Evolutionary conservation across 2,888 invertebrate species (phyloP), one percentile per base, ranked within the genome.

Genomic region (Yponomeuta plumbellus): DNA sequence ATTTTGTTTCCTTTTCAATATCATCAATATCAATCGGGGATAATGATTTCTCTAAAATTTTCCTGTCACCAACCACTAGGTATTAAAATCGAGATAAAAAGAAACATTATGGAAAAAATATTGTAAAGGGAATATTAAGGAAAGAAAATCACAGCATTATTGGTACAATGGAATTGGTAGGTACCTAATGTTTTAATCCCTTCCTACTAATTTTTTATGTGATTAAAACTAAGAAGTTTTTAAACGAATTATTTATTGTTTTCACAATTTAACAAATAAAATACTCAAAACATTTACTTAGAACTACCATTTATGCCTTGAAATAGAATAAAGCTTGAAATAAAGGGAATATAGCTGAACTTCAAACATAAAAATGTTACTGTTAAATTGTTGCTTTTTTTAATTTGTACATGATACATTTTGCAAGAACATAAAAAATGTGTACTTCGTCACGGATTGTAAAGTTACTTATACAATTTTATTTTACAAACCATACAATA

Each of bases 251-350:
- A 65, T 65, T 67, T 67, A 40, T 59, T 58, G 65, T 67, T 40
- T 62, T 61, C 61, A 67, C 64, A 65, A 65, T 65, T 67, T 67
- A 67, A 67, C 67, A 67, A 52, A 67, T 62, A 67, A 52, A 61
- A 67, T 67, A 66, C 61, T 66, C 65, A 66, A 59, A 58, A 65
- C 65, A 64, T 26, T 56, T 57, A 64, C 52, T 17, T n/a, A 64
- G 11, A 17, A 65, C 65, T 65, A 65, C 57, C 26, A 22, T 11
- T 64, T 40, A 40, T 17, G 44, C 44, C 13, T 62, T 34, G 39
- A 26, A 62, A 62, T 20, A 62, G 20, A 61, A 62, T n/a, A n/a
- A n/a, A n/a, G n/a, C n/a, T n/a, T n/a, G 20, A n/a, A 62, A 62
- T 20, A 39, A 62, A 13, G 8, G 17, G 4, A 62, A 39, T 26